Conservation (phyloP, 2,888 invertebrate species). For the Spialia ferax region DNA sequence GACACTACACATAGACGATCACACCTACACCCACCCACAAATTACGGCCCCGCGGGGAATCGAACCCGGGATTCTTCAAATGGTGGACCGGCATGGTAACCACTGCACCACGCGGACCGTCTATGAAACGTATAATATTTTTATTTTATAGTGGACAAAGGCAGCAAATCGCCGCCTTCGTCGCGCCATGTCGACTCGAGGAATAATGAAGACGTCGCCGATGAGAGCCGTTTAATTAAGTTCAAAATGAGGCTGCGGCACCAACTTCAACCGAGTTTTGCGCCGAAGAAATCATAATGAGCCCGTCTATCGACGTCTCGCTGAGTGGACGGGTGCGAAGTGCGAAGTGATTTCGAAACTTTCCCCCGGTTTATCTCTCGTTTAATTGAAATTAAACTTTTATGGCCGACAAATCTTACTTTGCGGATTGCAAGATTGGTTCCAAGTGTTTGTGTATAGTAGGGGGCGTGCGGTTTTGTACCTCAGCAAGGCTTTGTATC, state of each 20-base stretch:
- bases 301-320: constrained; percentile 49
- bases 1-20: no score
- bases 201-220: constrained; percentile 73
- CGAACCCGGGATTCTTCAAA: no score
- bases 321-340: constrained; percentile 37
- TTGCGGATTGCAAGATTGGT: background rate
- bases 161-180: background rate
- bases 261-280: constrained; percentile 61
- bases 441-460: no score
- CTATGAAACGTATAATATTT: no score
- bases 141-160: no score
- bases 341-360: constrained; percentile 31
- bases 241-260: constrained; percentile 68
- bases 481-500: no score
- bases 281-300: constrained; percentile 71
- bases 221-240: constrained; percentile 77
- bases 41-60: no score
- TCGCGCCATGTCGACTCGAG: constrained; percentile 38
- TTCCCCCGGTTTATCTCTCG: constrained; percentile 35
- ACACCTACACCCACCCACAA: no score
- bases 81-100: no score
- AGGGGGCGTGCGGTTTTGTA: no score
- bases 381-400: constrained; percentile 25
- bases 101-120: no score
- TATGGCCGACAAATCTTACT: background rate